Percentiles rank a stretch among this genome's conserved stretches.
Conservation (phyloP, 2,888 invertebrate genomes). For the Xiphydria camelus region DNA sequence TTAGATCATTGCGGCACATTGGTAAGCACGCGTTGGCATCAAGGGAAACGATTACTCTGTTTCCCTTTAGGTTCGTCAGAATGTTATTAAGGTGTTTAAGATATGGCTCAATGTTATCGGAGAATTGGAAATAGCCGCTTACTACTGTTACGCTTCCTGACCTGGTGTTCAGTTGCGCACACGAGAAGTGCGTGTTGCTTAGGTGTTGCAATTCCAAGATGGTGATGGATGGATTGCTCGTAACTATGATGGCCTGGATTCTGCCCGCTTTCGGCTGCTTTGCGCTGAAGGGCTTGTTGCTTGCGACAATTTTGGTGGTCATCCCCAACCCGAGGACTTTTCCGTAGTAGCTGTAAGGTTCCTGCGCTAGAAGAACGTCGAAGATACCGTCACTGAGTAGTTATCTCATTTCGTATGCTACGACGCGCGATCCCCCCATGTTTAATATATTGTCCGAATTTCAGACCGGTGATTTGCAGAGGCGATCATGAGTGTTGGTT, state of each 20-base stretch:
- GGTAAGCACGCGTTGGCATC: not conserved
- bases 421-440: not conserved
- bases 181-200: not conserved
- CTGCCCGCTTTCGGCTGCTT: too few species aligned
- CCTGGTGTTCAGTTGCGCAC: too few species aligned
- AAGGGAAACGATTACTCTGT: not conserved
- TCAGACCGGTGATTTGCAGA: too few species aligned
- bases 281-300: too few species aligned
- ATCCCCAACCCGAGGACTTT: not conserved
- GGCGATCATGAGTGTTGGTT: too few species aligned
- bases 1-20: not conserved
- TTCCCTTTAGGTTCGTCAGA: not conserved
- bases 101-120: too few species aligned
- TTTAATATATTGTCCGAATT: conserved; percentile 1
- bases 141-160: too few species aligned
- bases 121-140: too few species aligned
- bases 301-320: too few species aligned
- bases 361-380: not conserved
- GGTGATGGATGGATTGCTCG: too few species aligned
- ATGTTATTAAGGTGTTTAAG: too few species aligned
- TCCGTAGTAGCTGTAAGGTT: not conserved
- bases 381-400: not conserved
- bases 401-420: not conserved
- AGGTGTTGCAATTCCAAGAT: not conserved
- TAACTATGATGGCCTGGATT: too few species aligned